These are phyloP conservation scores for Bactericera cockerelli DNA, from an alignment of 1,140 invertebrate species.

Conservation along the genomic window DNA sequence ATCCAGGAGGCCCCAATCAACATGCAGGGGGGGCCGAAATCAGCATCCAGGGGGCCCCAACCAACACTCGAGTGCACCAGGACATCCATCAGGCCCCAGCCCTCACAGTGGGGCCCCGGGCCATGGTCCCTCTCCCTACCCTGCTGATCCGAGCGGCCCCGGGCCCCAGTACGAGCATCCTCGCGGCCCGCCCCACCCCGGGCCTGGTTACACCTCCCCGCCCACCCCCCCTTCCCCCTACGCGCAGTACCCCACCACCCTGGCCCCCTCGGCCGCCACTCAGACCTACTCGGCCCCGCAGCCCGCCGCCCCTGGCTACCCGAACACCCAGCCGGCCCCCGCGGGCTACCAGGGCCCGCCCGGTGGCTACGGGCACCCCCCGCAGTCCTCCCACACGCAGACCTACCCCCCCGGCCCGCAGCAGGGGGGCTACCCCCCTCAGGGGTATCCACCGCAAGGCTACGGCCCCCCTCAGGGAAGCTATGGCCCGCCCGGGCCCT, in stretches of 20 bases:
- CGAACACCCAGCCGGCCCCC: background rate
- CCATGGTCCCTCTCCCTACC: background rate
- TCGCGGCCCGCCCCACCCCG: background rate
- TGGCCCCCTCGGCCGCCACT: background rate
- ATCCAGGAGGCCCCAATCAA: background rate
- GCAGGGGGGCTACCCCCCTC: background rate
- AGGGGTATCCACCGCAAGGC: background rate
- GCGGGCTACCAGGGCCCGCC: background rate
- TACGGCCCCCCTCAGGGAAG: background rate
- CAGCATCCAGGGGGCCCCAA: background rate
- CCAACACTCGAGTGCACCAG: background rate
- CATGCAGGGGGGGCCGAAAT: background rate
- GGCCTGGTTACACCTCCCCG: background rate
- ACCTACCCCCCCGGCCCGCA: background rate
- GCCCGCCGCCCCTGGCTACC: background rate
- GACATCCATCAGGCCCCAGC: background rate
- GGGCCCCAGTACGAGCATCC: background rate
- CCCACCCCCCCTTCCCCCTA: background rate
- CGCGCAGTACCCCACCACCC: background rate
- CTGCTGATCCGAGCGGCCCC: background rate
- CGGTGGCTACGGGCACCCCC: background rate
- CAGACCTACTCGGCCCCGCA: background rate
- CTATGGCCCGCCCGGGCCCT: conserved; percentile 1
- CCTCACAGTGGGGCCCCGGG: background rate
- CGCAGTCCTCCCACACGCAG: background rate